Conservation (phyloP, 2,113 vertebrate genomes). For the Gymnocephalus cernua region DNA sequence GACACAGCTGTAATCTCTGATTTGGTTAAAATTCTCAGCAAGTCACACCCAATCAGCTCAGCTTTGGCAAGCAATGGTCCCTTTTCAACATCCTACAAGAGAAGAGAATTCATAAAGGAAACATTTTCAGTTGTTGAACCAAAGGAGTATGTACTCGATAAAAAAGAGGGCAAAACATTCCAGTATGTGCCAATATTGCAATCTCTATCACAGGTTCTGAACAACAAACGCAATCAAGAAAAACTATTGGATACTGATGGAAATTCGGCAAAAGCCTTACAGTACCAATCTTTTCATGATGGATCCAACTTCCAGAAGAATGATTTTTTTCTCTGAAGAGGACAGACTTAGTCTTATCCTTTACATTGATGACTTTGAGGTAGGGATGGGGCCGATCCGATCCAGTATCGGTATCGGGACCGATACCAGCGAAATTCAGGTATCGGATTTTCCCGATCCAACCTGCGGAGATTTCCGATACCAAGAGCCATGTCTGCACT, state of each 20-base stretch:
- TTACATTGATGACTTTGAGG: background rate
- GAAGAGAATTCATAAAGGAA: constrained; percentile 14
- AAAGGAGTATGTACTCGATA: background rate
- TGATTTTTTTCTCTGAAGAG: background rate
- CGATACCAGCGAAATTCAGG: no score
- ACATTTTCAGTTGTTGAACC: constrained; percentile 28
- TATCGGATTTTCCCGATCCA: no score
- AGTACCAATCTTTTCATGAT: background rate
- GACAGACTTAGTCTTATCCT: background rate
- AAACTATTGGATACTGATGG: no score
- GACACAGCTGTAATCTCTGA: background rate
- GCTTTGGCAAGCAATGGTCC: background rate
- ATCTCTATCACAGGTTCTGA: no score
- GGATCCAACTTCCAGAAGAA: background rate
- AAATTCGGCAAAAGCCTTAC: no score
- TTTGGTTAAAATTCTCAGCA: constrained; percentile 9
- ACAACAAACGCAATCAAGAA: no score
- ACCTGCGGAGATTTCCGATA: no score
- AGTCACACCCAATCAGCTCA: background rate
- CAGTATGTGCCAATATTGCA: constrained; percentile 16
- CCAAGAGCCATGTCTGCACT: no score
- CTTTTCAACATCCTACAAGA: background rate
- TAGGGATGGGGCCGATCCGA: no score
- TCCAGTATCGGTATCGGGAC: no score
- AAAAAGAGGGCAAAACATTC: background rate